Percentiles rank a stretch among this genome's conserved stretches.
phyloP scores from a whole-genome alignment of 2,797 vertebrate species.

The Sylvia borin region DNA sequence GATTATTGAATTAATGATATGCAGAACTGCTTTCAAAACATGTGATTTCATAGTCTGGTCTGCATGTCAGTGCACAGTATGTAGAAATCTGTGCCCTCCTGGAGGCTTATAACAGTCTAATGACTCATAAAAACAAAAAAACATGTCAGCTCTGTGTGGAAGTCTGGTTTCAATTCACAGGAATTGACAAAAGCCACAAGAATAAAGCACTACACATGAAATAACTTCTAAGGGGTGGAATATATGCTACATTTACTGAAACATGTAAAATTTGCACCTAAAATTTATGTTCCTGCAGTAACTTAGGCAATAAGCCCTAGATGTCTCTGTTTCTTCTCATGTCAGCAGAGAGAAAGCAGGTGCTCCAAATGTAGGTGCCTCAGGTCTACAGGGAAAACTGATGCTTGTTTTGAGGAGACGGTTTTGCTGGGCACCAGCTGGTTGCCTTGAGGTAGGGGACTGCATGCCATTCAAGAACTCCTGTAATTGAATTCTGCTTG shows the following conservation, averaged over 20 bases:
- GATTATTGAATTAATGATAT: constrained; percentile 1
- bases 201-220: background rate
- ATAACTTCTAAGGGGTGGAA: background rate
- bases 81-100: background rate
- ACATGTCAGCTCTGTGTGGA: background rate
- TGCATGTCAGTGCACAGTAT: background rate
- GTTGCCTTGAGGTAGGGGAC: background rate
- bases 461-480: background rate
- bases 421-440: accelerated
- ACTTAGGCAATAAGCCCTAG: background rate
- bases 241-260: background rate
- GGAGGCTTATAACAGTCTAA: constrained; percentile 7
- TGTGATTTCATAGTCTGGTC: constrained; percentile 8
- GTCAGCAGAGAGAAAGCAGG: background rate
- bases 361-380: background rate
- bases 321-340: background rate
- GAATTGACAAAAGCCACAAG: constrained; percentile 18
- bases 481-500: constrained; percentile 3
- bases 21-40: constrained; percentile 21
- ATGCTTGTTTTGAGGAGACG: background rate
- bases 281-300: background rate
- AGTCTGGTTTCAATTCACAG: constrained; percentile 35
- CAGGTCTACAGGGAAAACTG: background rate
- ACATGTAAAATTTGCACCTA: background rate
- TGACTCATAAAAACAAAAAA: constrained; percentile 16